phyloP scores from a whole-genome alignment of 1,140 invertebrate species.

The Leucophenga varia region DNA sequence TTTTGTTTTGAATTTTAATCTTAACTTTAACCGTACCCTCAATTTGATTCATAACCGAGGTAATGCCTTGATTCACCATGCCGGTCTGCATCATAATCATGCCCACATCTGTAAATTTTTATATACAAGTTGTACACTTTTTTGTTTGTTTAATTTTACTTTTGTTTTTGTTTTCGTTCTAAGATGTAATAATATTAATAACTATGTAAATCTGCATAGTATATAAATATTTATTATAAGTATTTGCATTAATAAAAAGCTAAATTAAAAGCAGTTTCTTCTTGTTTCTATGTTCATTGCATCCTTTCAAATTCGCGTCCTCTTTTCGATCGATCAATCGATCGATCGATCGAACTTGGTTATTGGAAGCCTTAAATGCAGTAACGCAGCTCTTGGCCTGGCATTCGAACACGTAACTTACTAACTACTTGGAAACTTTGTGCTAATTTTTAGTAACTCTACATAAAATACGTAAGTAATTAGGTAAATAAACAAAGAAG shows the following conservation, averaged over 20 bases:
- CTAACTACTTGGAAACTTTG: constrained; percentile 46
- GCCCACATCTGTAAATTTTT: constrained; percentile 82
- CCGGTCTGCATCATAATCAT: constrained; percentile 93
- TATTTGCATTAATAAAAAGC: too few relatives aligned
- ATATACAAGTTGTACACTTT: constrained; percentile 3
- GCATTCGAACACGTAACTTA: constrained; percentile 32
- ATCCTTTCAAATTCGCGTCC: too few relatives aligned
- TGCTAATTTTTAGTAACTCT: background rate
- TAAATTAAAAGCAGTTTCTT: too few relatives aligned
- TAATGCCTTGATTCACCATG: constrained; percentile 83
- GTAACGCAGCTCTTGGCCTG: too few relatives aligned
- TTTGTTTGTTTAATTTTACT: constrained; percentile 4
- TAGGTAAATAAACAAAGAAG: too few relatives aligned
- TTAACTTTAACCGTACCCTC: constrained; percentile 70
- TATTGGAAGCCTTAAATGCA: constrained; percentile 35
- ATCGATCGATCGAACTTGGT: too few relatives aligned
- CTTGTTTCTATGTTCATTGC: too few relatives aligned
- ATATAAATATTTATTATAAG: too few relatives aligned
- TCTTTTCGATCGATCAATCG: too few relatives aligned
- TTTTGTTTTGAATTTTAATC: constrained; percentile 20
- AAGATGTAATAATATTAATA: background rate
- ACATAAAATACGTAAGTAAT: constrained; percentile 9
- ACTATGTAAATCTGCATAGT: background rate
- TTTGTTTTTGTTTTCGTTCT: background rate
- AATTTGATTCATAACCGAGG: constrained; percentile 72